These are phyloP conservation scores for Gavialis gangeticus DNA, from an alignment of 2,113 vertebrate genomes.

Conservation along the genomic window DNA sequence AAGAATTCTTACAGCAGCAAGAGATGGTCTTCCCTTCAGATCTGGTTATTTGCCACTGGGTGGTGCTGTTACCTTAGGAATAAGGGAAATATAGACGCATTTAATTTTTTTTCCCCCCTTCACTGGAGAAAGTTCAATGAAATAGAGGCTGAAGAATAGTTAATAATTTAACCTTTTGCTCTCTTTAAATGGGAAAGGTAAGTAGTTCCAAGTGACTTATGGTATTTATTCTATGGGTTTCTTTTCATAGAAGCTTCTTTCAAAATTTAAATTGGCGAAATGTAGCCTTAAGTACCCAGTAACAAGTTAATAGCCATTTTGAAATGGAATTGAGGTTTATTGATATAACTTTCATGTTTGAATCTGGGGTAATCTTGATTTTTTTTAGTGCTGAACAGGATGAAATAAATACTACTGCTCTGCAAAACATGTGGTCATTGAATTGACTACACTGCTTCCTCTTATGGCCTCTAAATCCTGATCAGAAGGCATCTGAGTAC, in stretches of 20 bases:
- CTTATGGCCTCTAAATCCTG: neutral
- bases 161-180: neutral
- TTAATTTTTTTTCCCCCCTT: neutral
- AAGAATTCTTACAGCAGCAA: neutral
- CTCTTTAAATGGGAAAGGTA: neutral
- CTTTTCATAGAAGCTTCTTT: neutral
- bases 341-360: neutral
- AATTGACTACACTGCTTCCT: neutral
- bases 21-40: neutral
- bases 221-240: neutral
- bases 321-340: neutral
- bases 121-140: neutral
- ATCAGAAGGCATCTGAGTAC: neutral
- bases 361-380: neutral
- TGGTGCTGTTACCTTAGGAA: constrained; percentile 62
- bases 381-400: neutral
- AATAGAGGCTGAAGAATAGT: neutral
- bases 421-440: neutral
- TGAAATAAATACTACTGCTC: neutral
- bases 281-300: neutral
- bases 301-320: neutral
- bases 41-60: constrained; percentile 56
- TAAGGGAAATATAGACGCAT: neutral
- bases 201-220: neutral
- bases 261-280: neutral